Conservation (phyloP, 2,797 vertebrate genomes). For the Microctenopoma lineatum region DNA sequence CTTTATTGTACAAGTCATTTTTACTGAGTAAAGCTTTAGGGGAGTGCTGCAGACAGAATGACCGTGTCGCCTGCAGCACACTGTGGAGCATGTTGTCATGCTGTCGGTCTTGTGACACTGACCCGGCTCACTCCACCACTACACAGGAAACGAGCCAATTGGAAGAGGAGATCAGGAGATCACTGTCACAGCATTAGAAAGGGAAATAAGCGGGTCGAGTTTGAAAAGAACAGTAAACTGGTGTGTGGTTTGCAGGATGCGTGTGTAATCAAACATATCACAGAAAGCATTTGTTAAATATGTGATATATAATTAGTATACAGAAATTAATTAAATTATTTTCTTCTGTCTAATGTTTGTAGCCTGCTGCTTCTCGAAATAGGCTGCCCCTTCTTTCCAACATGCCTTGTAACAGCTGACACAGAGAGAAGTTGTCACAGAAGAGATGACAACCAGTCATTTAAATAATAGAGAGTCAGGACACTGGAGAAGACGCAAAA, state of each 20-base stretch:
- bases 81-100: slow-evolving; percentile 84
- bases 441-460: slow-evolving; percentile 34
- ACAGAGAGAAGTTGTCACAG: slow-evolving; percentile 38
- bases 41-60: slow-evolving; percentile 7
- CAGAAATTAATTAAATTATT: not conserved
- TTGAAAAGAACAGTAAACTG: not conserved
- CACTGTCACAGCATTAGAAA: slow-evolving; percentile 51
- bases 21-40: not conserved
- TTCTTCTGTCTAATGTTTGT: slow-evolving; percentile 30
- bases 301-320: not conserved
- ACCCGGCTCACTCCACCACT: slow-evolving; percentile 62
- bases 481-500: not conserved
- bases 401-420: slow-evolving; percentile 68
- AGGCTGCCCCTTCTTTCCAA: slow-evolving; percentile 44
- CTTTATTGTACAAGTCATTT: not conserved
- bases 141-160: slow-evolving; percentile 71
- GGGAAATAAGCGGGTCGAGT: slow-evolving; percentile 32
- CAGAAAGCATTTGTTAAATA: not conserved
- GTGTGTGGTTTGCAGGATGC: not conserved
- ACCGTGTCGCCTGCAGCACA: slow-evolving; percentile 15
- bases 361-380: slow-evolving; percentile 52
- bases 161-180: slow-evolving; percentile 60
- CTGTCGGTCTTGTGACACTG: slow-evolving; percentile 84
- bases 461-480: not conserved
- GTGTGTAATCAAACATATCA: not conserved